These are phyloP conservation scores for Ophion ellenae DNA, from an alignment of 2,888 invertebrate genomes.

Conservation along the genomic window DNA sequence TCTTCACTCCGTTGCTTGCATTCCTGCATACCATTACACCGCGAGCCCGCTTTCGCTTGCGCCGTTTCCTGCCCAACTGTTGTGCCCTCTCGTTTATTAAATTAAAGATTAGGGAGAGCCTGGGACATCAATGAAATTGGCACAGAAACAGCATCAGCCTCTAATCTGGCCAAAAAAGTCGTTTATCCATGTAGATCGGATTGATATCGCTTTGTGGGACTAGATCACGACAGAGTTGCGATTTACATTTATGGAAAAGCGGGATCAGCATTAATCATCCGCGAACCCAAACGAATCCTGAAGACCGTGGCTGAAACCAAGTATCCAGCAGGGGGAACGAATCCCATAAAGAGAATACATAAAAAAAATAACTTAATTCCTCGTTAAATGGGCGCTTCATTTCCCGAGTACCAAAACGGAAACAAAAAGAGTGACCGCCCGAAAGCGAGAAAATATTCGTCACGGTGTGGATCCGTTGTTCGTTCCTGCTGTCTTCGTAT, in stretches of 20 bases:
- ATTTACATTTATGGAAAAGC: background rate
- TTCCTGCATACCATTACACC: conserved; percentile 82
- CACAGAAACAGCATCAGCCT: background rate
- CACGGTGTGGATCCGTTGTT: conserved; percentile 19
- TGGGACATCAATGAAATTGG: too few species aligned
- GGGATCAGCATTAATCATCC: background rate
- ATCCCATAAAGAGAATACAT: background rate
- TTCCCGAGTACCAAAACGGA: background rate
- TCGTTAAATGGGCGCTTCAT: background rate
- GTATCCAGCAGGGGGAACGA: background rate
- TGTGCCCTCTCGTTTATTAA: conserved; percentile 51
- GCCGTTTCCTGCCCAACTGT: conserved; percentile 74
- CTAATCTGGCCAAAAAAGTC: background rate
- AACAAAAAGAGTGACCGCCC: background rate
- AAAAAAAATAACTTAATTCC: background rate
- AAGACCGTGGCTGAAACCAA: background rate
- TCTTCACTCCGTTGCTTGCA: conserved; percentile 76
- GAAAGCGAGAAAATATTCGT: conserved; percentile 29
- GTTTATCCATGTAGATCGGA: background rate
- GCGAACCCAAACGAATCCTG: background rate
- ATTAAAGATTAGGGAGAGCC: conserved; percentile 23
- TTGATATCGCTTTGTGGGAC: background rate
- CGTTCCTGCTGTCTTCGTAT: conserved; percentile 54
- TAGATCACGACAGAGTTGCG: background rate
- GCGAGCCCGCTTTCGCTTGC: conserved; percentile 73